Percentiles rank a stretch among this genome's conserved stretches.
phyloP scores from a whole-genome alignment of 1,140 invertebrate species.

The Anagrus nilaparvatae region DNA sequence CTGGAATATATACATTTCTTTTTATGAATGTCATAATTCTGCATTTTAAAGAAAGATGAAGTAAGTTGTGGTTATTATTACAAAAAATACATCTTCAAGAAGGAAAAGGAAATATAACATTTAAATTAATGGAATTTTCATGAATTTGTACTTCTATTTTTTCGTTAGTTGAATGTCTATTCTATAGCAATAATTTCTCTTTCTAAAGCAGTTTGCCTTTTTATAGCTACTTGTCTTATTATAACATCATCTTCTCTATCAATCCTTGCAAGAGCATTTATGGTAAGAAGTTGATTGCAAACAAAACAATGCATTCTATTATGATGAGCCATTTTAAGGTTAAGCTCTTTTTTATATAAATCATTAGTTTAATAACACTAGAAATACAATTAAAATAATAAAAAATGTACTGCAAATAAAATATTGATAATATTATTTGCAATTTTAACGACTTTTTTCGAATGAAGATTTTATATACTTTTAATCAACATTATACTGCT shows the following conservation, averaged over 20 bases:
- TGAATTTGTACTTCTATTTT: slow-evolving; percentile 2
- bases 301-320: slow-evolving; percentile 1
- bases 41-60: slow-evolving; percentile 5
- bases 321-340: neutral
- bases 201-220: slow-evolving; percentile 2
- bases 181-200: neutral
- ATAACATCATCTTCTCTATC: neutral
- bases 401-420: too few relatives aligned
- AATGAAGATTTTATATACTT: too few relatives aligned
- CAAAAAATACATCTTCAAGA: slow-evolving; percentile 4
- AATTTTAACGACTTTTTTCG: too few relatives aligned
- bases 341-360: too few relatives aligned
- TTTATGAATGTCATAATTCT: slow-evolving; percentile 7
- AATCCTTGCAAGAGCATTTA: slow-evolving; percentile 2
- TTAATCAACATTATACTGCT: too few relatives aligned
- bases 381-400: too few relatives aligned
- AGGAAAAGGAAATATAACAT: slow-evolving; percentile 7
- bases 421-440: too few relatives aligned
- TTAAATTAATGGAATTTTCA: slow-evolving; percentile 1
- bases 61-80: slow-evolving; percentile 5
- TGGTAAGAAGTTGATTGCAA: neutral
- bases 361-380: too few relatives aligned
- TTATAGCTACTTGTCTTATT: neutral
- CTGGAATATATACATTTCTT: slow-evolving; percentile 9
- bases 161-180: neutral